phyloP scores from a whole-genome alignment of 2,113 vertebrate genomes.

The Rafetus swinhoei region DNA sequence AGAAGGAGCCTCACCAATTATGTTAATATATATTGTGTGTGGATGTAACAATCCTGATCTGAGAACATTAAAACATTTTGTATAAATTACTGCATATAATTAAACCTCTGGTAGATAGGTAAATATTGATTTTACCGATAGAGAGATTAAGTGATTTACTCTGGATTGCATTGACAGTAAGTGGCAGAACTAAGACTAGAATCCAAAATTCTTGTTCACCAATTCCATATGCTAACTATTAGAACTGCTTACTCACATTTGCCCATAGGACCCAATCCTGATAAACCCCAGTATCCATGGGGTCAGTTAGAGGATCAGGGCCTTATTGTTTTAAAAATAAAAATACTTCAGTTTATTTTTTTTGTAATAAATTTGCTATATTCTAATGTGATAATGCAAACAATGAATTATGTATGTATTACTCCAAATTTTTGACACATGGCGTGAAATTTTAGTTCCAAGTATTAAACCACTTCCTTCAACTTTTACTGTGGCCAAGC shows the following conservation, averaged over 20 bases:
- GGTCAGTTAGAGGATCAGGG: neutral
- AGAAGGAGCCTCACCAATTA: neutral
- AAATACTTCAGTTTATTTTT: neutral
- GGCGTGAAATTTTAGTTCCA: neutral
- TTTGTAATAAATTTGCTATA: neutral
- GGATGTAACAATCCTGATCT: neutral
- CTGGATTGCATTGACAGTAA: neutral
- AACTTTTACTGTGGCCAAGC: too few relatives aligned
- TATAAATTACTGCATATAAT: neutral
- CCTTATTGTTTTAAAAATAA: neutral
- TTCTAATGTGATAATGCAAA: neutral
- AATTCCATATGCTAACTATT: neutral
- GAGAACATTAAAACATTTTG: neutral
- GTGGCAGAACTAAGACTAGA: neutral
- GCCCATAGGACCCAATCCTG: neutral
- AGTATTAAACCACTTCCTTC: neutral
- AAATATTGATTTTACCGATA: neutral
- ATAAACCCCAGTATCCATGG: neutral
- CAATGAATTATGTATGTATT: accelerated
- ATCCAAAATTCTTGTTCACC: neutral
- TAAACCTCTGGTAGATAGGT: neutral
- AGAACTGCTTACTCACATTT: neutral
- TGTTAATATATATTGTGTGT: neutral
- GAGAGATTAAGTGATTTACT: neutral
- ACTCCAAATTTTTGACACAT: neutral